phyloP scores from a whole-genome alignment of 2,113 vertebrate genomes.

The rat (Rattus norvegicus) region DNA sequence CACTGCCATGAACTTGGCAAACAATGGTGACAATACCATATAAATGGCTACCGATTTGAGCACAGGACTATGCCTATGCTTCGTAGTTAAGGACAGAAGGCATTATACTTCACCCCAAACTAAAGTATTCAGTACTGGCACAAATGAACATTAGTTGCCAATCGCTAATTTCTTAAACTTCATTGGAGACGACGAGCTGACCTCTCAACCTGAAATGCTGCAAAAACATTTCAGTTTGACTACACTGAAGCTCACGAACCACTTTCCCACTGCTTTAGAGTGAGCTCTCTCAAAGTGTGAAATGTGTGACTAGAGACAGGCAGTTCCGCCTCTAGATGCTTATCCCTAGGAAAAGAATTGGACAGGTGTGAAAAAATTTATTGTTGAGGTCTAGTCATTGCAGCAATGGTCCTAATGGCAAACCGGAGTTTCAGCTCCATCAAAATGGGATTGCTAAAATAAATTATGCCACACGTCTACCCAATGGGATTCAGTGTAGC shows the following conservation, averaged over 20 bases:
- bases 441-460: background rate
- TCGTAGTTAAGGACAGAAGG: background rate
- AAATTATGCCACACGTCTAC: background rate
- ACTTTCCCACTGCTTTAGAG: background rate
- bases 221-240: slow-evolving; percentile 2
- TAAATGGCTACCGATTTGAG: background rate
- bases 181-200: background rate
- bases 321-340: background rate
- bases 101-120: background rate
- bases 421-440: slow-evolving; percentile 18
- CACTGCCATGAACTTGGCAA: background rate
- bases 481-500: background rate
- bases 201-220: background rate
- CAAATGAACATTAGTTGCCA: background rate
- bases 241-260: background rate
- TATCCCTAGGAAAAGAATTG: background rate
- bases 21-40: background rate
- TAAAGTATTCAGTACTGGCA: background rate
- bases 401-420: background rate
- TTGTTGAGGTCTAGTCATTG: background rate
- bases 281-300: background rate
- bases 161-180: background rate
- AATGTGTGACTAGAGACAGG: background rate
- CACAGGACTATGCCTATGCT: background rate
- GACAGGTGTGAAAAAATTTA: background rate